Evolutionary conservation across 2,888 invertebrate species (phyloP).

Genomic region (Nycteola revayana): DNA sequence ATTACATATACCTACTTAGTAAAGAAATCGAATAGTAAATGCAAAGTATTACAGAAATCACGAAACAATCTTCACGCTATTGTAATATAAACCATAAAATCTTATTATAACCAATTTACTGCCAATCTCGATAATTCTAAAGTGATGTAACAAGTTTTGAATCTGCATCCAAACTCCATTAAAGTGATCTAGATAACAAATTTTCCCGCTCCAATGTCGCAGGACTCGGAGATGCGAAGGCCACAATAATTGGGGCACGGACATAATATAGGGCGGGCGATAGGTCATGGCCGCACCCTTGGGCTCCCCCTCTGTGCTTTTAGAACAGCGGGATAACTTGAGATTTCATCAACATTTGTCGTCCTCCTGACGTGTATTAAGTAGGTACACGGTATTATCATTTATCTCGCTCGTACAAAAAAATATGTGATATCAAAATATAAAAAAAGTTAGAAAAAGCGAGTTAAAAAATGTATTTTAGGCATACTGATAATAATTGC

Average conservation of each 20-base stretch:
- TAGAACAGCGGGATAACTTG: constrained; percentile 11
- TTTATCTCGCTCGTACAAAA: neutral
- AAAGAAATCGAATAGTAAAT: too few relatives aligned
- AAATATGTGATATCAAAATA: too few relatives aligned
- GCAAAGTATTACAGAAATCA: too few relatives aligned
- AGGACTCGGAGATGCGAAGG: constrained; percentile 58
- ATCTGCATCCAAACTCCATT: constrained; percentile 11
- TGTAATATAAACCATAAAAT: too few relatives aligned
- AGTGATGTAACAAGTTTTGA: too few relatives aligned
- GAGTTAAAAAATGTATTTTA: too few relatives aligned
- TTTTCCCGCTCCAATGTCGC: constrained; percentile 41
- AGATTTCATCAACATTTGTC: constrained; percentile 14
- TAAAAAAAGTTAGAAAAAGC: too few relatives aligned
- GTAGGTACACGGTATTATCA: neutral
- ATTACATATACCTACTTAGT: too few relatives aligned
- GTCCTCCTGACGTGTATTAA: constrained; percentile 8
- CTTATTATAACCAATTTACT: too few relatives aligned
- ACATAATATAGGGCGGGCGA: constrained; percentile 59
- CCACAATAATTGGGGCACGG: constrained; percentile 66
- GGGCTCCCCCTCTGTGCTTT: constrained; percentile 24
- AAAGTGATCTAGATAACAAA: constrained; percentile 11
- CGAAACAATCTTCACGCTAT: too few relatives aligned
- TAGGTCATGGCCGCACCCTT: constrained; percentile 63
- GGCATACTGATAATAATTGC: too few relatives aligned
- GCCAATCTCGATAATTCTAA: too few relatives aligned